Evolutionary conservation across 2,888 invertebrate genomes (phyloP).

Genomic region (Platerodrilus igneus): DNA sequence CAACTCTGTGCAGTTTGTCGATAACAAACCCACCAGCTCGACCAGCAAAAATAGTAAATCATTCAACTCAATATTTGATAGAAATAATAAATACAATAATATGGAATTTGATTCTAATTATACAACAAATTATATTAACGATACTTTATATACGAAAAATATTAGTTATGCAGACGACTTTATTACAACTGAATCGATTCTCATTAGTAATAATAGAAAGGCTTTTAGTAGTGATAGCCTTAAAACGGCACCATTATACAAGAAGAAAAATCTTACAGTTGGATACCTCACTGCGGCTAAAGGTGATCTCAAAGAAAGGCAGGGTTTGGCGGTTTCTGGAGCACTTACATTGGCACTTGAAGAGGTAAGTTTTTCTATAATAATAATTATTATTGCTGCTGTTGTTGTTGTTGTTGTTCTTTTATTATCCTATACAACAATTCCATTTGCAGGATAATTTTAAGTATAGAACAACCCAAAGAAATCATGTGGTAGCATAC

Average conservation of each 20-base stretch:
- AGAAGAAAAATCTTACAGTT: conserved; percentile 63
- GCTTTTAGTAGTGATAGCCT: conserved; percentile 34
- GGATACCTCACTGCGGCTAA: conserved; percentile 83
- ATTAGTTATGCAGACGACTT: conserved; percentile 27
- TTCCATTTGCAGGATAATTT: no score
- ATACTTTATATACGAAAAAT: conserved; percentile 9
- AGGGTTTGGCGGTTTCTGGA: conserved; percentile 85
- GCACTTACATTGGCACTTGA: conserved; percentile 86
- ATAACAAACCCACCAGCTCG: conserved; percentile 20
- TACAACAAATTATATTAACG: conserved; percentile 14
- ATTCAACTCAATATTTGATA: conserved; percentile 22
- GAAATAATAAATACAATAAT: conserved; percentile 20
- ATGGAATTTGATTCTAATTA: conserved; percentile 23
- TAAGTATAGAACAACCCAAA: no score
- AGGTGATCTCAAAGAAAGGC: conserved; percentile 65
- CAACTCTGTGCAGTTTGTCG: conserved; percentile 17
- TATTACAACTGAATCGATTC: conserved; percentile 11
- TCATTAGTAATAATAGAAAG: conserved; percentile 15
- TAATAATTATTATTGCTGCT: no score
- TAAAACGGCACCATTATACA: conserved; percentile 53
- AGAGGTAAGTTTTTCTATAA: conserved; percentile 53
- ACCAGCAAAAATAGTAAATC: conserved; percentile 19
- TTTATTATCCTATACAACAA: no score
- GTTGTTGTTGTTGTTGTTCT: no score
- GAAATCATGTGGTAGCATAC: no score